Base-by-base conservation (phyloP, 2,888 invertebrate species). In the Magallana nippona region DNA sequence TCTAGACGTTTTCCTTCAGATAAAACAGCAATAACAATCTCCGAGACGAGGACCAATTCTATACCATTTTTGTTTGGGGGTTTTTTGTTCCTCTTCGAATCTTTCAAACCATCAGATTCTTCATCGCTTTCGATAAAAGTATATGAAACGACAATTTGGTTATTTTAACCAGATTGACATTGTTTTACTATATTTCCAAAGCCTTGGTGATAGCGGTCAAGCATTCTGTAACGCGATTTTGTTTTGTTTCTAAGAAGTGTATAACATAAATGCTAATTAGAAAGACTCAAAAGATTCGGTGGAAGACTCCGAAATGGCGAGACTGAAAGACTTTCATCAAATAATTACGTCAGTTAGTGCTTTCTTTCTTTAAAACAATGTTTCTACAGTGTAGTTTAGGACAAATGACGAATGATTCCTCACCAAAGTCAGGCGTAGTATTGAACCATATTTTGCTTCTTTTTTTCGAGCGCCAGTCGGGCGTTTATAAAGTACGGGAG, bases 221-320 rank as follows among this genome's bases (percentile, higher is more conserved):
- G 88, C 85, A 0, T 88, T 88, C 63, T 87, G 81, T 62, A 86
- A 86, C n/a, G 86, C 81, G 56, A 22, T 88, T 1, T 62, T 88
- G 22, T 88, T 88, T 32, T 86, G 86, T 58, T 77, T 85, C 13
- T 78, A 81, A 63, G 88, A 88, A 55, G 44, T 15, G 81, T 79
- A 17, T 83, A 84, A 1, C 60, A 86, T n/a, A 15, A 19, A 22
- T 32, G 55, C n/a, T 63, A 71, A 19, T 10, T 63, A 13, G 27
- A 63, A 13, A 19, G 13, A 13, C 1, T 63, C 2, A 19, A n/a
- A 11, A 8, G 22, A 10, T 5, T 27, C 8, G 13, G 63, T 22
- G 13, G 2, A 15, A 13, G 27, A 19, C 19, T 2, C 27, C 11
- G 10, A 13, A 1, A 19, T 19, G 19, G 13, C 13, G 19, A 22